A percentile compares a stretch with the other conserved stretches of the same genome.
Evolutionary conservation across 2,797 vertebrate species (phyloP).

Genomic region (Zenarchopterus dispar): DNA sequence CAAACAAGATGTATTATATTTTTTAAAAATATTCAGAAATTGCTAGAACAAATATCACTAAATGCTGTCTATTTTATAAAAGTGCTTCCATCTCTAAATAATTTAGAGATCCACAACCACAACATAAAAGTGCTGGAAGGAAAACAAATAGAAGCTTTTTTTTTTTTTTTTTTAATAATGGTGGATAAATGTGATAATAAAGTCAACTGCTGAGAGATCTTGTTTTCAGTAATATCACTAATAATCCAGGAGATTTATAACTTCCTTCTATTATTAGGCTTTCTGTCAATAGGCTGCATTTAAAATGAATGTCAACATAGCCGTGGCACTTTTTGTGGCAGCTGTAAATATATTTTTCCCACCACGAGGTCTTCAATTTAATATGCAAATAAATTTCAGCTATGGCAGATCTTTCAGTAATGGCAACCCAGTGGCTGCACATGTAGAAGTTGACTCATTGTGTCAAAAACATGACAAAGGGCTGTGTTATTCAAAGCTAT

Average conservation of each 20-base stretch:
- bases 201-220: constrained; percentile 48
- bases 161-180: constrained; percentile 24
- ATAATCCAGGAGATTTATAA: constrained; percentile 27
- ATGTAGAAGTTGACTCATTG: constrained; percentile 78
- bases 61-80: constrained; percentile 40
- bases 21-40: constrained; percentile 58
- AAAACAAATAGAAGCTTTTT: constrained; percentile 46
- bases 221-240: constrained; percentile 15
- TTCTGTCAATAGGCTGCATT: constrained; percentile 33
- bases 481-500: constrained; percentile 78
- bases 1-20: constrained; percentile 20
- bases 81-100: constrained; percentile 56
- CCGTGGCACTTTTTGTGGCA: constrained; percentile 34
- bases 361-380: constrained; percentile 61
- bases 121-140: constrained; percentile 42
- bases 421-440: constrained; percentile 69
- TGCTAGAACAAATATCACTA: constrained; percentile 34
- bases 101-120: constrained; percentile 48
- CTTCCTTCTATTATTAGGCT: constrained; percentile 8
- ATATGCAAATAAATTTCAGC: constrained; percentile 72
- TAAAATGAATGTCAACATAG: constrained; percentile 18
- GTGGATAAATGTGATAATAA: constrained; percentile 54
- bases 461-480: constrained; percentile 76
- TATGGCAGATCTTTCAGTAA: constrained; percentile 66
- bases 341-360: constrained; percentile 59